Base-by-base conservation (phyloP, 2,113 vertebrate genomes). In the Dasyornis broadbenti region DNA sequence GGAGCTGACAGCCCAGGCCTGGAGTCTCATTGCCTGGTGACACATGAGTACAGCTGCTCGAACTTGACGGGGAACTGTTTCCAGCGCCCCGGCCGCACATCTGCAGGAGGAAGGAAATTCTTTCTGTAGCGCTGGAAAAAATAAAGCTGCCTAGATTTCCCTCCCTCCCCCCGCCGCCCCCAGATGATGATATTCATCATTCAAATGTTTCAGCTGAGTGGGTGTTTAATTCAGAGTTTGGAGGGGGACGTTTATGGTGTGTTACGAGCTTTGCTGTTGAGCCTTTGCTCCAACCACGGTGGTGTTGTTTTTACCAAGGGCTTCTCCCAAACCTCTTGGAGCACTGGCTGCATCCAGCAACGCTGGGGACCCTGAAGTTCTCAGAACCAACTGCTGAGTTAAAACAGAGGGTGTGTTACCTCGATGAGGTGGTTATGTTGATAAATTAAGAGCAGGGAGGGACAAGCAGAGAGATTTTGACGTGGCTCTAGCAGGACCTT, bases 101-200 rank as follows among this genome's bases (percentile, higher is more conserved):
- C 96, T 97, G 96, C 93, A 90, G 88, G 52, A 96, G 95, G 96
- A 97, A 97, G 95, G 95, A 96, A 97, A 97, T 95, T 92, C 90
- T 96, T 96, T 96, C 87, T 90, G 79, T 18, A 86, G 60, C 0
- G 1, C 85, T 96, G 96, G 95, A 94, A 95, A 95, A 59, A 95
- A 91, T 76, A 96, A 96, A 93, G 75, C 71, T 1, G 76, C 92
- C 82, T 81, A 81, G 82, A 78, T 95, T 91, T 79, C 81, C 81
- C 73, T 68, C 30, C 66, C 31, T 40, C 31, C 45, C 80, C 42
- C 64, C n/a, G 17, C 42, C 57, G 8, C 72, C 59, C 85, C 76
- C 70, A 83, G 93, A 88, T 80, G 82, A 95, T 81, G 72, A 89
- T 90, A 66, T 94, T 95, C 79, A 92, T 81, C 90, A 75, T 92